Evolutionary conservation across 2,797 vertebrate genomes (phyloP).

Genomic region (Buphagus erythrorhynchus): DNA sequence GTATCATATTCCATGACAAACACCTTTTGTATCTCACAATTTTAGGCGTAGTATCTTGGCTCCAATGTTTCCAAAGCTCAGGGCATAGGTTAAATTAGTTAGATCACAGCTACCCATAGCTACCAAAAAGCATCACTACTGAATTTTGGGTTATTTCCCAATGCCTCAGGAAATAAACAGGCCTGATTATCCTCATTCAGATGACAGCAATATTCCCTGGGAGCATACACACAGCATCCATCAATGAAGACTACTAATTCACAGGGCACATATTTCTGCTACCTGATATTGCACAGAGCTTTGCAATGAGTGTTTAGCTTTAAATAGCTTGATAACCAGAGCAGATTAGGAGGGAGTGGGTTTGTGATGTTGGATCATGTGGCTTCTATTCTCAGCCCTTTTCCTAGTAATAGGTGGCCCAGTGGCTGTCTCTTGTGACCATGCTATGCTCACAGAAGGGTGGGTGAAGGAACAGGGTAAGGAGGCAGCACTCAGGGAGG

Average conservation of each 20-base stretch:
- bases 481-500: accelerated
- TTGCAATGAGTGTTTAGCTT: background rate
- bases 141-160: background rate
- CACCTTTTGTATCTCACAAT: background rate
- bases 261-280: background rate
- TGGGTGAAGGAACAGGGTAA: background rate
- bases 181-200: background rate
- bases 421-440: accelerated
- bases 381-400: accelerated
- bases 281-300: background rate
- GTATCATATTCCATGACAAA: background rate
- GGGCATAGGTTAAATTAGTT: background rate
- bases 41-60: background rate
- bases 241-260: background rate
- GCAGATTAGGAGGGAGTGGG: background rate
- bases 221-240: background rate
- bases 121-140: background rate
- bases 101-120: background rate
- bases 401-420: accelerated
- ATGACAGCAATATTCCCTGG: background rate
- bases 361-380: background rate
- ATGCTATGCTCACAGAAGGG: accelerated
- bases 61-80: background rate
- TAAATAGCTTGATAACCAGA: background rate
- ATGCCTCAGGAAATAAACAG: background rate